These are phyloP conservation scores for Taxidea taxus DNA, from an alignment of 2,113 vertebrate genomes.

Conservation along the genomic window DNA sequence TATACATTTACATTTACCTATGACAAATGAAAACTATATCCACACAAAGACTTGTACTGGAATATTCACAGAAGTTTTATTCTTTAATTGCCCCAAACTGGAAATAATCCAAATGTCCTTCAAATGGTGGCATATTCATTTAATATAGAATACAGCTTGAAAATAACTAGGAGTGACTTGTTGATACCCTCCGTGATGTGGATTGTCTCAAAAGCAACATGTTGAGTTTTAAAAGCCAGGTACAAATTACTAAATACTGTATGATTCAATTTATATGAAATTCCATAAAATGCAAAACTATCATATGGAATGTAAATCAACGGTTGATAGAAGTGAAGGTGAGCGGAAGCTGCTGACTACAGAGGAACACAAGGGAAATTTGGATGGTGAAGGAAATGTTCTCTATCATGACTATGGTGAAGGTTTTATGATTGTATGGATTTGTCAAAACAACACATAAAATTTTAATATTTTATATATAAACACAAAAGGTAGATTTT, in stretches of 20 bases:
- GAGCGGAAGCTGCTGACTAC: not conserved
- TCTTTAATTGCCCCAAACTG: not conserved
- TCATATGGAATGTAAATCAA: not conserved
- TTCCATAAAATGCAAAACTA: not conserved
- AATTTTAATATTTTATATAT: not conserved
- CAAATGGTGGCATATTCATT: not conserved
- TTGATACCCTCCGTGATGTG: not conserved
- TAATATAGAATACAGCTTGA: not conserved
- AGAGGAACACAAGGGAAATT: not conserved
- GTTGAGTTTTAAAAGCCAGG: not conserved
- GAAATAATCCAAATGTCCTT: not conserved
- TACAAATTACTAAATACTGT: not conserved
- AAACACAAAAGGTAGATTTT: not conserved
- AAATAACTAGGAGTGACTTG: not conserved
- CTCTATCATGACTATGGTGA: not conserved
- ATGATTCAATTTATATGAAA: not conserved
- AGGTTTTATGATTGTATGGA: not conserved
- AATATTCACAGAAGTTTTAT: not conserved
- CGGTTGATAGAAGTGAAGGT: not conserved
- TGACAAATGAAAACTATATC: not conserved
- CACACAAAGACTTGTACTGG: not conserved
- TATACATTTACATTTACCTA: not conserved
- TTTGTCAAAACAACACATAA: not conserved
- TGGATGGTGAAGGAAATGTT: not conserved
- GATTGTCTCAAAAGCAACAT: not conserved